Evolutionary conservation across 2,888 invertebrate species (phyloP).

Genomic region (Tipula helvola): DNA sequence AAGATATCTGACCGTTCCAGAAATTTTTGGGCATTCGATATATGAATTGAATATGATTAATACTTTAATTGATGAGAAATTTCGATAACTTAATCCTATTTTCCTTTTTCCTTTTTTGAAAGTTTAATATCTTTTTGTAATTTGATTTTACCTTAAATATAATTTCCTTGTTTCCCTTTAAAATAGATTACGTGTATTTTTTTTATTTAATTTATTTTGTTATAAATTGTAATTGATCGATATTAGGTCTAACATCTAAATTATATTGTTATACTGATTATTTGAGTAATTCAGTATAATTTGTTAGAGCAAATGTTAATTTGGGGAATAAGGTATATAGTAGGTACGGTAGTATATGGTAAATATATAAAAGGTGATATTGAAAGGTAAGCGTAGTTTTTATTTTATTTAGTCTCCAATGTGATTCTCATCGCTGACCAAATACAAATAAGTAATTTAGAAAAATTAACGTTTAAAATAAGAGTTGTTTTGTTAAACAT

Average conservation of each 20-base stretch:
- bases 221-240: background rate
- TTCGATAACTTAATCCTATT: background rate
- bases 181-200: background rate
- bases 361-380: too few relatives aligned
- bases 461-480: too few relatives aligned
- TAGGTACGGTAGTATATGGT: too few relatives aligned
- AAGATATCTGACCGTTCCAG: too few relatives aligned
- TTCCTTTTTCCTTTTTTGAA: background rate
- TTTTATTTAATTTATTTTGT: background rate
- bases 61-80: background rate
- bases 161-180: background rate
- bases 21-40: too few relatives aligned
- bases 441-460: too few relatives aligned
- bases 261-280: background rate
- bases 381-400: too few relatives aligned
- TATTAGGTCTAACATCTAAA: background rate
- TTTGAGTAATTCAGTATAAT: background rate
- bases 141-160: background rate
- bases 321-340: background rate
- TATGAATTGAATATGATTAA: too few relatives aligned
- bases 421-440: too few relatives aligned
- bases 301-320: background rate
- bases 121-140: background rate
- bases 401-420: too few relatives aligned
- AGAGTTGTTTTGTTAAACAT: too few relatives aligned